Conservation (phyloP, 2,113 vertebrate genomes). For the Menura novaehollandiae region DNA sequence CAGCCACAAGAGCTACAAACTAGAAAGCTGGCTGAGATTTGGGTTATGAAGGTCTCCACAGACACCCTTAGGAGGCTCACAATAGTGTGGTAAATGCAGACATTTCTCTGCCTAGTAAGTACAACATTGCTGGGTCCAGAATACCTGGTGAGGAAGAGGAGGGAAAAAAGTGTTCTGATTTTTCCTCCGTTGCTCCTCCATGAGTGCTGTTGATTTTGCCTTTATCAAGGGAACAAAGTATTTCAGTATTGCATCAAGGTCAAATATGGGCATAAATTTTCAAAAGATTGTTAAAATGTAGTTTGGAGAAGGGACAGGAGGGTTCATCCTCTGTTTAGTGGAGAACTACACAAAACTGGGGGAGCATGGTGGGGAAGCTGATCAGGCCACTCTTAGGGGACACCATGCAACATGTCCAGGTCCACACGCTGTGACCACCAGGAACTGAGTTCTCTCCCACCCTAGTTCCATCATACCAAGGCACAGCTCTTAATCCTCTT, state of each 20-base stretch:
- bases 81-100: background rate
- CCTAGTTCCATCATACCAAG: background rate
- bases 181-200: background rate
- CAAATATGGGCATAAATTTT: background rate
- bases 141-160: background rate
- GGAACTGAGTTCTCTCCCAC: background rate
- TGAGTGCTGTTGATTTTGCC: background rate
- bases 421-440: fast-evolving
- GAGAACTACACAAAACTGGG: background rate
- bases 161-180: background rate
- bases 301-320: background rate
- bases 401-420: background rate
- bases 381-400: background rate
- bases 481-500: background rate
- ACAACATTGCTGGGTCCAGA: background rate
- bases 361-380: background rate
- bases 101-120: background rate
- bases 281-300: background rate
- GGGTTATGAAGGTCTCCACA: background rate
- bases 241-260: background rate
- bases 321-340: background rate
- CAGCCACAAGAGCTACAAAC: background rate
- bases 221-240: background rate
- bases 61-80: background rate
- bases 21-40: background rate